These are phyloP conservation scores for Netelia fuscicornis DNA, from an alignment of 2,888 invertebrate species.

Conservation along the genomic window DNA sequence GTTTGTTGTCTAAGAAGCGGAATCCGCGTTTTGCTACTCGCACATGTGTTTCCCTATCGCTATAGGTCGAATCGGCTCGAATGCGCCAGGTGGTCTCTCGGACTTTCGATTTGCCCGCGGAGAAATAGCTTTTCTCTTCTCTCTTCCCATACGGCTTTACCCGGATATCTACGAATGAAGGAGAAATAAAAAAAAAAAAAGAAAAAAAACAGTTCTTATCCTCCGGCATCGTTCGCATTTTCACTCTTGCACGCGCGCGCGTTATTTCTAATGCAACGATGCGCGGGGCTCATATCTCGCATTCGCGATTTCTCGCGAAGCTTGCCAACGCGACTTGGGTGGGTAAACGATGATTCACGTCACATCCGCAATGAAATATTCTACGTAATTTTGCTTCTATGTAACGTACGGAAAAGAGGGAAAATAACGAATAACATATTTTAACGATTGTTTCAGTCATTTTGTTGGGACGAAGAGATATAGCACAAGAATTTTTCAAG, in stretches of 20 bases:
- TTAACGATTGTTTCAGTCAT: no score
- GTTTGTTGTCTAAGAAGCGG: slow-evolving; percentile 55
- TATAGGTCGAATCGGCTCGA: slow-evolving; percentile 33
- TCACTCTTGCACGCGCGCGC: slow-evolving; percentile 28
- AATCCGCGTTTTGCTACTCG: slow-evolving; percentile 36
- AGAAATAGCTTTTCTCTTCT: slow-evolving; percentile 66
- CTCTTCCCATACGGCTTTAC: neutral
- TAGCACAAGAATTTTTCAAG: no score
- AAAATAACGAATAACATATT: no score
- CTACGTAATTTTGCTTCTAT: neutral
- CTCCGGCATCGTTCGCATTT: slow-evolving; percentile 7
- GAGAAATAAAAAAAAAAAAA: neutral
- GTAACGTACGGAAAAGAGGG: neutral
- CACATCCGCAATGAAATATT: neutral
- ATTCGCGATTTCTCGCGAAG: slow-evolving; percentile 34
- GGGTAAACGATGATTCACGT: slow-evolving; percentile 39
- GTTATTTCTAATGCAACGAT: slow-evolving; percentile 2
- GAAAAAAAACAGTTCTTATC: neutral
- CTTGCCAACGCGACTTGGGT: slow-evolving; percentile 25
- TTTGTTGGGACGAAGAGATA: no score
- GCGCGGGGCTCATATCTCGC: slow-evolving; percentile 3
- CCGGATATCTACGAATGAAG: slow-evolving; percentile 3
- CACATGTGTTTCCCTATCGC: slow-evolving; percentile 46
- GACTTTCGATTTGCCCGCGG: slow-evolving; percentile 67
- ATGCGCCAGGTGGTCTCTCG: slow-evolving; percentile 67